Evolutionary conservation across 35 echinoderm and acorn worm species (phyloP).

Genomic region (Lytechinus variegatus): DNA sequence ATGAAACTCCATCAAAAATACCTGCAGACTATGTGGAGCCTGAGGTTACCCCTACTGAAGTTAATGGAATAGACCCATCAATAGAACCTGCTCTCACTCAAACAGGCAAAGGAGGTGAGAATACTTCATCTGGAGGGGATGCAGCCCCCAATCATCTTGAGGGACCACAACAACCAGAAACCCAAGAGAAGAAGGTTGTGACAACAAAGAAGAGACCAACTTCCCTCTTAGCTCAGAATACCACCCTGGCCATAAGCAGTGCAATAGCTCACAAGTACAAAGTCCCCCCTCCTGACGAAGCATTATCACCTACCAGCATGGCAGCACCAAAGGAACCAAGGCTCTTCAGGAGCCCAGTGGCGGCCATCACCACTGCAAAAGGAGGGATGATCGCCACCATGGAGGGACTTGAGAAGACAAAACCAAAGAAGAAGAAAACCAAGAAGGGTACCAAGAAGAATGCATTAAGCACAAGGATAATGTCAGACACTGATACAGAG

Average conservation of each 20-base stretch:
- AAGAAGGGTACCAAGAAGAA: constrained; percentile 50
- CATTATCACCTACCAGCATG: neutral
- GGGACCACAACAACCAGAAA: constrained; percentile 38
- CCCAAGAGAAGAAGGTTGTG: constrained; percentile 50
- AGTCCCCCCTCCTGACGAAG: constrained; percentile 42
- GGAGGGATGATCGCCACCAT: constrained; percentile 66
- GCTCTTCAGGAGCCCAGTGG: constrained; percentile 85
- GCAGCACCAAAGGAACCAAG: constrained; percentile 46
- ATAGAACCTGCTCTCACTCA: neutral
- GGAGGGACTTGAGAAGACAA: constrained; percentile 54
- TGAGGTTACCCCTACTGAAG: neutral
- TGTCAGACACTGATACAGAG: constrained; percentile 59
- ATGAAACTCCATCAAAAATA: constrained; percentile 84
- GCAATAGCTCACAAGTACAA: constrained; percentile 65
- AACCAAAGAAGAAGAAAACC: constrained; percentile 51
- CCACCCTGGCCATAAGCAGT: constrained; percentile 73
- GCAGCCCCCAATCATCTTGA: neutral
- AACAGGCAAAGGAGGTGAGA: neutral
- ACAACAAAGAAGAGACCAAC: constrained; percentile 70
- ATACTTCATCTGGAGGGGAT: neutral
- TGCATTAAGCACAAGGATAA: constrained; percentile 35
- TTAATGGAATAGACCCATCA: constrained; percentile 7
- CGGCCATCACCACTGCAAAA: constrained; percentile 73
- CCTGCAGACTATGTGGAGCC: constrained; percentile 59
- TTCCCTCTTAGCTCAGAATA: constrained; percentile 87